A percentile compares a stretch with the other conserved stretches of the same genome.
phyloP scores from a whole-genome alignment of 2,888 invertebrate species.

The Chesias legatella region DNA sequence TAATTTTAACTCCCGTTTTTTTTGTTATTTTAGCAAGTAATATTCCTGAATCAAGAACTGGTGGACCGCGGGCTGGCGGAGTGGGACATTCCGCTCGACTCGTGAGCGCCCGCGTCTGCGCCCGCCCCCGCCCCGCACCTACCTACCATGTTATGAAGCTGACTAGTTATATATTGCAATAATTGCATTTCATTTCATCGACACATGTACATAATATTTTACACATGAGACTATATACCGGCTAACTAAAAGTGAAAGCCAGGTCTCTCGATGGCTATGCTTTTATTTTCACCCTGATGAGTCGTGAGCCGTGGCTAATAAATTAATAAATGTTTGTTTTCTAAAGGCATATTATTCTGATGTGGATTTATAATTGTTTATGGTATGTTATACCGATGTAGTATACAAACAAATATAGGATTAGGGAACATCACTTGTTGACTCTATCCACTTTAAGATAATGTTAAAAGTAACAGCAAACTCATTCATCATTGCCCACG shows the following conservation, averaged over 20 bases:
- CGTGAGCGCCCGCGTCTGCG: slow-evolving; percentile 47
- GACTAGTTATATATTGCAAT: slow-evolving; percentile 53
- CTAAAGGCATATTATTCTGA: slow-evolving; percentile 36
- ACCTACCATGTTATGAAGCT: slow-evolving; percentile 41
- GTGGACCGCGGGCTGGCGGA: slow-evolving; percentile 91
- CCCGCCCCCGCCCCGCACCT: slow-evolving; percentile 21
- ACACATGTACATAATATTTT: slow-evolving; percentile 49
- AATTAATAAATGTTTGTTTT: slow-evolving; percentile 56
- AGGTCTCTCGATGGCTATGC: slow-evolving; percentile 30
- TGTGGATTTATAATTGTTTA: slow-evolving; percentile 28
- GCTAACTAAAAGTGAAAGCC: slow-evolving; percentile 17
- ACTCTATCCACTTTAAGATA: slow-evolving; percentile 19
- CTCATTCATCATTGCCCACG: slow-evolving; percentile 52
- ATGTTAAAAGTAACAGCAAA: slow-evolving; percentile 41
- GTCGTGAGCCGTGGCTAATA: slow-evolving; percentile 54
- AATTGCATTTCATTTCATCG: slow-evolving; percentile 60
- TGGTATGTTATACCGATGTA: slow-evolving; percentile 22
- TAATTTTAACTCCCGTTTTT: slow-evolving; percentile 11
- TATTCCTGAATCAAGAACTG: slow-evolving; percentile 93
- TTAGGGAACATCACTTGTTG: slow-evolving; percentile 27
- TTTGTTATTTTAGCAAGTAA: slow-evolving; percentile 82
- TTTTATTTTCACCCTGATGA: slow-evolving; percentile 46
- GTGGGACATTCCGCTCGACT: slow-evolving; percentile 81
- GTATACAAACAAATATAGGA: slow-evolving; percentile 21
- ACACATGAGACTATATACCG: slow-evolving; percentile 32